These are phyloP conservation scores for Alloplasta piceator DNA, from an alignment of 2,888 invertebrate genomes.

Conservation along the genomic window DNA sequence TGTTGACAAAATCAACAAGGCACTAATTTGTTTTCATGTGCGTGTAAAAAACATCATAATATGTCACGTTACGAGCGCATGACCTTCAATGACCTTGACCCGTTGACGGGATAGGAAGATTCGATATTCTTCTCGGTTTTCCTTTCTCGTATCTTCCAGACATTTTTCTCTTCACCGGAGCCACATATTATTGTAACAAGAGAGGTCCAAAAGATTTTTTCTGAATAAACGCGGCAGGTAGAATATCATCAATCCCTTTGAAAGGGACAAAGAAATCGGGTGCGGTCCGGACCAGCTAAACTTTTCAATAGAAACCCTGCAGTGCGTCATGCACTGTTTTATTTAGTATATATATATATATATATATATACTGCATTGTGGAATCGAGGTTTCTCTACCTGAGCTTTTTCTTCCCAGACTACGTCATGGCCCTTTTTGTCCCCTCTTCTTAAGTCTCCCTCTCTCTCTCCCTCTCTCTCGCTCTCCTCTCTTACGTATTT, in stretches of 20 bases:
- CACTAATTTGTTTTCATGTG: no score
- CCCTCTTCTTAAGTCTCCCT: slow-evolving; percentile 11
- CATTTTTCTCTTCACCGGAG: slow-evolving; percentile 1
- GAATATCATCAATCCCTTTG: slow-evolving; percentile 29
- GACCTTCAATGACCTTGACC: slow-evolving; percentile 45
- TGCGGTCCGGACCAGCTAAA: slow-evolving; percentile 10
- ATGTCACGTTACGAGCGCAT: neutral
- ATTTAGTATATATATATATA: no score
- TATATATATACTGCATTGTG: no score
- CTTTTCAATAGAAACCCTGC: slow-evolving; percentile 20
- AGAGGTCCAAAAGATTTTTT: slow-evolving; percentile 8
- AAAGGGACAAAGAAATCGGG: slow-evolving; percentile 29
- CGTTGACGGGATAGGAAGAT: neutral
- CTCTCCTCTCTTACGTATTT: slow-evolving; percentile 22
- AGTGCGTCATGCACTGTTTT: neutral
- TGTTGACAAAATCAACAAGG: no score
- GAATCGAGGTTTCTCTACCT: slow-evolving; percentile 32
- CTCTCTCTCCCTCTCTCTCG: neutral
- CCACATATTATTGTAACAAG: slow-evolving; percentile 22
- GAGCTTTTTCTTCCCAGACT: slow-evolving; percentile 17
- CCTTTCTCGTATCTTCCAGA: neutral
- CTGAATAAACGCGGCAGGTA: slow-evolving; percentile 35
- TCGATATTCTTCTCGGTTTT: neutral
- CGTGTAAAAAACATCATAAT: neutral
- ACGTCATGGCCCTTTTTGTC: slow-evolving; percentile 6